Evolutionary conservation across 2,888 invertebrate species (phyloP).

Genomic region (Apotomis betuletana): DNA sequence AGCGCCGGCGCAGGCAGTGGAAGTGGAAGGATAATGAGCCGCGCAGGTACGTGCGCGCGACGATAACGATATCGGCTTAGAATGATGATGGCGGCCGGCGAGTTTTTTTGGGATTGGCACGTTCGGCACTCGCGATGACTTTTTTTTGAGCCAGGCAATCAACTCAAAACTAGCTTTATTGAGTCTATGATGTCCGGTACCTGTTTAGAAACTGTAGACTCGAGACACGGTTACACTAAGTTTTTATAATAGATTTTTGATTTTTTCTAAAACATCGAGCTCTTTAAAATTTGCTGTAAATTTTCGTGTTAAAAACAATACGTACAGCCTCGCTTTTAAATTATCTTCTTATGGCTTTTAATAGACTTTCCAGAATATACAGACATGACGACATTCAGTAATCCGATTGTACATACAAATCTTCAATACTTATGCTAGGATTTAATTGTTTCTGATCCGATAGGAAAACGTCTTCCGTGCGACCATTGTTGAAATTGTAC

Average conservation of each 20-base stretch:
- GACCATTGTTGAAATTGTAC: not conserved
- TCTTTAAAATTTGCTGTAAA: no score
- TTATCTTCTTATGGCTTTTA: no score
- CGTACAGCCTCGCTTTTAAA: no score
- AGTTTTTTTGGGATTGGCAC: constrained; percentile 28
- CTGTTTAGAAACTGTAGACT: not conserved
- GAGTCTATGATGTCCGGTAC: not conserved
- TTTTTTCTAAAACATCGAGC: no score
- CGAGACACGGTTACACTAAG: no score
- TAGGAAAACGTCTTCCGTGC: not conserved
- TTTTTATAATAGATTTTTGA: no score
- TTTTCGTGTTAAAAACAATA: no score
- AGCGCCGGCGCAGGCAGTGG: constrained; percentile 49
- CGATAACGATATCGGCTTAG: constrained; percentile 49
- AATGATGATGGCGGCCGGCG: constrained; percentile 10
- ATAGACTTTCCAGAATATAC: no score
- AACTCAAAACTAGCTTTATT: not conserved
- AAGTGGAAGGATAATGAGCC: constrained; percentile 59
- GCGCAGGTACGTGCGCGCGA: constrained; percentile 55
- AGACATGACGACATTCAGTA: no score
- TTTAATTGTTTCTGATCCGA: not conserved
- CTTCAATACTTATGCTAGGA: no score
- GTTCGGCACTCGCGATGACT: not conserved
- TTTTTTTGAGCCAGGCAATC: not conserved
- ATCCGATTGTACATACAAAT: no score